phyloP scores from a whole-genome alignment of 2,113 vertebrate species.

The Corvus moneduloides region DNA sequence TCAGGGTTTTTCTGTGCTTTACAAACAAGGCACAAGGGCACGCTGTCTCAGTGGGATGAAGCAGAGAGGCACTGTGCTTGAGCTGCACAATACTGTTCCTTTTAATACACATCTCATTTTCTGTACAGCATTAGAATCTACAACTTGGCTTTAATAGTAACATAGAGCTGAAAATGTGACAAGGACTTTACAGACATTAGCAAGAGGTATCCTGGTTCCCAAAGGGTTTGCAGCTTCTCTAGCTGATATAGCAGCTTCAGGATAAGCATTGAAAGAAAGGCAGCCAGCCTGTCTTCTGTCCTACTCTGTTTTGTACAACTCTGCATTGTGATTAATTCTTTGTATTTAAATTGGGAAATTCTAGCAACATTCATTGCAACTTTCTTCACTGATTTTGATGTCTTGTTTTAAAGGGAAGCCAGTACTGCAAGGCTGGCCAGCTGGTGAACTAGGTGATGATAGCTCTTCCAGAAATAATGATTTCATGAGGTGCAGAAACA shows the following conservation, averaged over 20 bases:
- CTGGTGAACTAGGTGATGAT: not conserved
- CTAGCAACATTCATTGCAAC: not conserved
- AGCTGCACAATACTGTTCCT: not conserved
- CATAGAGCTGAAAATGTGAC: not conserved
- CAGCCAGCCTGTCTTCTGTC: not conserved
- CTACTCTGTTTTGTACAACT: not conserved
- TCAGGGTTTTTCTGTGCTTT: not conserved
- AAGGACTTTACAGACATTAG: not conserved
- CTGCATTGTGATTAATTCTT: not conserved
- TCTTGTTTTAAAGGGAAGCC: not conserved
- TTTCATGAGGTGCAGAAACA: not conserved
- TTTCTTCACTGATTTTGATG: not conserved
- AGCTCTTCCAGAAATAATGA: not conserved
- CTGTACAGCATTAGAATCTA: not conserved
- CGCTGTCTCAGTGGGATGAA: rapidly evolving
- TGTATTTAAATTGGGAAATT: not conserved
- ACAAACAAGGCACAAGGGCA: not conserved
- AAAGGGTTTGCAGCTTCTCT: not conserved
- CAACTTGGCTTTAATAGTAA: not conserved
- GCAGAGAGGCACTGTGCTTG: not conserved
- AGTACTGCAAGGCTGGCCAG: not conserved
- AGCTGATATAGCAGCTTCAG: not conserved
- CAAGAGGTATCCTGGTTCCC: not conserved
- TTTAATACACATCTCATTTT: not conserved
- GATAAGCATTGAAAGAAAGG: not conserved